Conservation (phyloP, 2,113 vertebrate species). For the Apistogramma diplotaenia region DNA sequence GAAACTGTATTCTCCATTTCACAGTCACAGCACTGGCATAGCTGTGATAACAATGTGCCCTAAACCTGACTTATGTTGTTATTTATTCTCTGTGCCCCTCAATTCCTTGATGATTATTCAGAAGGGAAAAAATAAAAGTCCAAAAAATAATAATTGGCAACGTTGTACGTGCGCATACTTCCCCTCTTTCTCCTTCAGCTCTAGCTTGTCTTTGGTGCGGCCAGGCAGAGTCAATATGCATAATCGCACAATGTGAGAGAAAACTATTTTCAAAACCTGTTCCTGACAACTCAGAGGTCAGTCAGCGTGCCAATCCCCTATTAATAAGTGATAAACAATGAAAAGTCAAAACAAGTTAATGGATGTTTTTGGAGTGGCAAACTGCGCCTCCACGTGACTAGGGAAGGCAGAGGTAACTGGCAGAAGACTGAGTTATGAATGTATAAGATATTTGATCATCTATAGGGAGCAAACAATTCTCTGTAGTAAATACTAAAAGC, state of each 20-base stretch:
- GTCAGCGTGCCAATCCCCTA: constrained; percentile 35
- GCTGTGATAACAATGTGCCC: constrained; percentile 60
- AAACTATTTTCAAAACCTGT: constrained; percentile 33
- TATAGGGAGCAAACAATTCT: constrained; percentile 37
- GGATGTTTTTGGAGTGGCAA: constrained; percentile 3
- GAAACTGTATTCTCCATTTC: constrained; percentile 48
- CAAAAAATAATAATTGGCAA: constrained; percentile 21
- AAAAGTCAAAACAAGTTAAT: constrained; percentile 44
- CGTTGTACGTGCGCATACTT: neutral
- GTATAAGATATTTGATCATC: constrained; percentile 40
- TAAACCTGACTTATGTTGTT: constrained; percentile 51
- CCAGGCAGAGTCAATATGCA: constrained; percentile 27
- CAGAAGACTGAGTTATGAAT: constrained; percentile 10
- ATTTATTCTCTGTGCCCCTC: constrained; percentile 42
- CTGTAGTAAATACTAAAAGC: constrained; percentile 48
- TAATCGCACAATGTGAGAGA: constrained; percentile 19
- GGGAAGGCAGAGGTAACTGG: neutral
- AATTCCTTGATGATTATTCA: constrained; percentile 41
- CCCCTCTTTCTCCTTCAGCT: neutral
- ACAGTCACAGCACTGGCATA: constrained; percentile 42
- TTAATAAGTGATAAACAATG: constrained; percentile 36
- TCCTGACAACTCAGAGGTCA: constrained; percentile 21
- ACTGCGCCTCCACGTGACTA: neutral
- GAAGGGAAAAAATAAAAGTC: rapidly evolving
- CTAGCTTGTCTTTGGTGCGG: neutral